Conservation (phyloP, 2,113 vertebrate genomes). For the Pipra filicauda region DNA sequence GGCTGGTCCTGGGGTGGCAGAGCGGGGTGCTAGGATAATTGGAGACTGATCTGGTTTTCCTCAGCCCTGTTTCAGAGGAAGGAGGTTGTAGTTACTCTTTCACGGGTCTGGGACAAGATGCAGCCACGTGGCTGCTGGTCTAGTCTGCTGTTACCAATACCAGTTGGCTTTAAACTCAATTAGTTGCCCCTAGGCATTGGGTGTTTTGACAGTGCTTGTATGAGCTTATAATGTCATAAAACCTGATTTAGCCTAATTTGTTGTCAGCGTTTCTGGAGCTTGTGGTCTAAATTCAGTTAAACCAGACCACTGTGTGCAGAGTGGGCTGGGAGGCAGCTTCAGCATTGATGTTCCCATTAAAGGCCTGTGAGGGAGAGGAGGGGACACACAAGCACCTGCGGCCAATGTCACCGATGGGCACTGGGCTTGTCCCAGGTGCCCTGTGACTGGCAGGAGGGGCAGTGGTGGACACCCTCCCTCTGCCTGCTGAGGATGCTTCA, state of each 20-base stretch:
- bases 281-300: background rate
- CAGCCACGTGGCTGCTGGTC: background rate
- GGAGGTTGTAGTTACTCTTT: background rate
- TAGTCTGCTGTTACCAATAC: background rate
- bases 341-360: background rate
- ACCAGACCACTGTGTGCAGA: background rate
- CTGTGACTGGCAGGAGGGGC: background rate
- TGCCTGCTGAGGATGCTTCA: background rate
- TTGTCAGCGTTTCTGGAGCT: background rate
- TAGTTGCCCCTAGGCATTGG: background rate
- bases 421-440: background rate
- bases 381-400: background rate
- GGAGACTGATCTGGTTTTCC: background rate
- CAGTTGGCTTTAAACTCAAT: background rate
- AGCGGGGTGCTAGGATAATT: background rate
- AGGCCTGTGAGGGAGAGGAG: background rate
- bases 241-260: conserved; percentile 10
- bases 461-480: background rate
- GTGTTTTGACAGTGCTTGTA: background rate
- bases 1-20: too few species aligned
- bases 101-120: background rate
- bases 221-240: conserved; percentile 5
- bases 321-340: background rate
- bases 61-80: background rate
- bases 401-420: fast-evolving